A percentile compares a stretch with the other conserved stretches of the same genome.
Conservation (phyloP, 2,888 invertebrate genomes). For the Germaria angustata region DNA sequence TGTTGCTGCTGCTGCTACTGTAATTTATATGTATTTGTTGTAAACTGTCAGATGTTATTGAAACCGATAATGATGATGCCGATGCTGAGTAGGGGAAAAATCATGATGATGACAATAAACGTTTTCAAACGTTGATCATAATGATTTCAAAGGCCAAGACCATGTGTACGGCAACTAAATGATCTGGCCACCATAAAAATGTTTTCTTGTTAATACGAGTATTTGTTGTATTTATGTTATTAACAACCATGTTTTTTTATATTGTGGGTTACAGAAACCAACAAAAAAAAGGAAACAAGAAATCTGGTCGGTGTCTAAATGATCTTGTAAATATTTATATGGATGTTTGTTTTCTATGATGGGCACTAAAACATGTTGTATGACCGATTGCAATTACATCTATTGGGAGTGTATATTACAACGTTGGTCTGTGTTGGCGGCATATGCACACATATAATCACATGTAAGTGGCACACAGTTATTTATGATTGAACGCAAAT, state of each 20-base stretch:
- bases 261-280: neutral
- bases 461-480: neutral
- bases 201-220: neutral
- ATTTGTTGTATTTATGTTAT: constrained; percentile 3
- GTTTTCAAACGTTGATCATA: neutral
- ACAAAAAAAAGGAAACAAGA: neutral
- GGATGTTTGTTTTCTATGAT: constrained; percentile 34
- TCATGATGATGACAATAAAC: constrained; percentile 30
- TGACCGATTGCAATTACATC: constrained; percentile 18
- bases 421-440: constrained; percentile 39
- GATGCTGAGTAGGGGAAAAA: constrained; percentile 10
- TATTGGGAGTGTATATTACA: neutral
- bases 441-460: neutral
- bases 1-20: constrained; percentile 29
- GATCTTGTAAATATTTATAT: constrained; percentile 63
- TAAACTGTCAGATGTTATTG: constrained; percentile 58
- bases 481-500: constrained; percentile 16
- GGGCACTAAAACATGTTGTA: constrained; percentile 14
- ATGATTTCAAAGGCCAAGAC: constrained; percentile 11
- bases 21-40: constrained; percentile 52
- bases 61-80: constrained; percentile 36
- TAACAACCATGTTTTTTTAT: neutral
- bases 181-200: constrained; percentile 1
- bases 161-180: constrained; percentile 7
- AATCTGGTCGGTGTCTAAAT: constrained; percentile 47